Conservation (phyloP, 2,797 vertebrate species). For the Vireo griseus region DNA sequence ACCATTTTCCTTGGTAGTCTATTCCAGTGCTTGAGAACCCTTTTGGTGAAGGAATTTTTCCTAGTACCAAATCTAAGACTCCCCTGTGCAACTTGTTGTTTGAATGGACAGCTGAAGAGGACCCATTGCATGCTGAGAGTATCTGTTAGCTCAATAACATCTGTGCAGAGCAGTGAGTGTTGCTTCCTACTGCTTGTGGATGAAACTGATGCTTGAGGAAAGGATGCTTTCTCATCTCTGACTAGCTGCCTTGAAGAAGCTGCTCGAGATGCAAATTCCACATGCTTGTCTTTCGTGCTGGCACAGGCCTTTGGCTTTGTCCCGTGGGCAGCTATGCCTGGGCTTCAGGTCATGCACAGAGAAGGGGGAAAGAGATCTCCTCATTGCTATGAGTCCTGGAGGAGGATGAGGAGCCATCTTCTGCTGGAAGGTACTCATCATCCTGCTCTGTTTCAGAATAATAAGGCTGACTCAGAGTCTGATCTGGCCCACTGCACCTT, state of each 20-base stretch:
- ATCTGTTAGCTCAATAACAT: background rate
- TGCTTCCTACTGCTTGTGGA: background rate
- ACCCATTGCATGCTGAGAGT: background rate
- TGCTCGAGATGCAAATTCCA: background rate
- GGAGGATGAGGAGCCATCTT: background rate
- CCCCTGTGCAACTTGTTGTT: background rate
- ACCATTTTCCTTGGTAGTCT: background rate
- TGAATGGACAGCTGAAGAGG: background rate
- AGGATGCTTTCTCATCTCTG: background rate
- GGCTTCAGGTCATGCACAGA: fast-evolving
- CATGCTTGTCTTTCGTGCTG: background rate
- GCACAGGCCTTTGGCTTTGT: background rate
- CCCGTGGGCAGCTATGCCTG: fast-evolving
- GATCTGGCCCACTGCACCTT: background rate
- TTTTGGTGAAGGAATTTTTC: background rate
- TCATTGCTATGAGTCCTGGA: background rate
- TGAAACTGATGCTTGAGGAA: background rate
- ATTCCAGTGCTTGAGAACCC: background rate
- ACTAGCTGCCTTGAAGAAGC: background rate
- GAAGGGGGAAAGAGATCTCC: background rate
- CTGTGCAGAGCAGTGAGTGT: background rate
- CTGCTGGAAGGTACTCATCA: background rate
- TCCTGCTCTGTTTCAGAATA: background rate
- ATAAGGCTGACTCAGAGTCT: background rate
- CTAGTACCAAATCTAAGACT: background rate